Percentiles rank a stretch among this genome's conserved stretches.
Evolutionary conservation across 2,888 invertebrate genomes (phyloP).

Genomic region (Rhodophaea formosa): DNA sequence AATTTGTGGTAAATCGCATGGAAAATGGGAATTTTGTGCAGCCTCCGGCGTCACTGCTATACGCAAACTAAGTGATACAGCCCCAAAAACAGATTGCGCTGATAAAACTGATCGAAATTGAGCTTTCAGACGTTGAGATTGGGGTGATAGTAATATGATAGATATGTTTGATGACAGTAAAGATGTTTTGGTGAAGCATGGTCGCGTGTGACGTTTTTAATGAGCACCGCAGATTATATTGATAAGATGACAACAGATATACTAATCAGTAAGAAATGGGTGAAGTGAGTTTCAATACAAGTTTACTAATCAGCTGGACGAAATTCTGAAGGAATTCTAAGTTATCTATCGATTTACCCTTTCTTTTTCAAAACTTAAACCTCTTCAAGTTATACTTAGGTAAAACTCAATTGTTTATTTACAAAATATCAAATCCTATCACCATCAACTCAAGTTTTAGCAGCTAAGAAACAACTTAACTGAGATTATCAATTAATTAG

Average conservation of each 20-base stretch:
- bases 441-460: too few relatives aligned
- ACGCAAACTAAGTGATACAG: constrained; percentile 40
- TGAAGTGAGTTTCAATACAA: background rate
- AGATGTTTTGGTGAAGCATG: constrained; percentile 28
- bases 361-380: too few relatives aligned
- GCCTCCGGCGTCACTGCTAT: constrained; percentile 57
- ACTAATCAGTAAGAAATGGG: background rate
- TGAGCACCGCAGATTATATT: constrained; percentile 45
- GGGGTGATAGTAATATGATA: constrained; percentile 28
- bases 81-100: constrained; percentile 23
- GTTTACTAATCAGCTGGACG: too few relatives aligned
- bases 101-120: constrained; percentile 30
- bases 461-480: too few relatives aligned
- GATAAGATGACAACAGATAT: constrained; percentile 27
- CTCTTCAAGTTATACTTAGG: too few relatives aligned
- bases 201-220: constrained; percentile 57
- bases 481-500: constrained; percentile 13
- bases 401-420: too few relatives aligned
- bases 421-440: too few relatives aligned
- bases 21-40: constrained; percentile 81
- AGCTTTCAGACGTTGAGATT: constrained; percentile 32
- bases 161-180: constrained; percentile 24
- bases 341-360: too few relatives aligned
- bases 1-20: constrained; percentile 78
- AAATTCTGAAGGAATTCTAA: too few relatives aligned